These are phyloP conservation scores for Ernsta delagoae DNA, from an alignment of 2,888 invertebrate genomes.

Conservation along the genomic window DNA sequence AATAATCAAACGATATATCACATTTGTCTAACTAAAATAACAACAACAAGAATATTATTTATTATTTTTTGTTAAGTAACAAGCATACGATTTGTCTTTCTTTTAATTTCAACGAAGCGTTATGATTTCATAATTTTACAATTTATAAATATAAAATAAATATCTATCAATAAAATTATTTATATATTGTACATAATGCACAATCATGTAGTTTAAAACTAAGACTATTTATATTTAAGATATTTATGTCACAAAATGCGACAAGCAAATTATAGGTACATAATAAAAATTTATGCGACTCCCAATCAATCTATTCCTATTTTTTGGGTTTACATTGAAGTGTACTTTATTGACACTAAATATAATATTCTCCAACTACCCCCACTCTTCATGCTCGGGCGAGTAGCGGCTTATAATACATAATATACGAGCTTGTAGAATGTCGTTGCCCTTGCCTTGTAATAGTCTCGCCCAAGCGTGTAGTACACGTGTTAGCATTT, in stretches of 20 bases:
- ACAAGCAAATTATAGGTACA: background rate
- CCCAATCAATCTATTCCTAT: background rate
- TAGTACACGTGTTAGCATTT: background rate
- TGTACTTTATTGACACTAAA: background rate
- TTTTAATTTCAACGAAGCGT: constrained; percentile 9
- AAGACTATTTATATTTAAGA: constrained; percentile 9
- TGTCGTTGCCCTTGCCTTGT: too few relatives aligned
- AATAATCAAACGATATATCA: constrained; percentile 39
- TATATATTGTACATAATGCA: constrained; percentile 18
- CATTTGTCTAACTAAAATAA: constrained; percentile 21
- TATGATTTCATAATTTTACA: background rate
- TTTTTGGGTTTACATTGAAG: background rate
- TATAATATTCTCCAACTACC: too few relatives aligned
- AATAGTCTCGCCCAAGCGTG: too few relatives aligned
- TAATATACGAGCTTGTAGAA: too few relatives aligned
- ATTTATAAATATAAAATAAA: constrained; percentile 23
- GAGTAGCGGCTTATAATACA: too few relatives aligned
- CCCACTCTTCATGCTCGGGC: too few relatives aligned
- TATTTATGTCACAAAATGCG: constrained; percentile 12
- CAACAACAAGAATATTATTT: constrained; percentile 35
- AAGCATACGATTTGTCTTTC: constrained; percentile 16
- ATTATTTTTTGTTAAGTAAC: constrained; percentile 39
- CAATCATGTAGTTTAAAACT: constrained; percentile 25
- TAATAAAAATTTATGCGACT: constrained; percentile 21
- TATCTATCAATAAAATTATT: constrained; percentile 20